Conservation (phyloP, 2,797 vertebrate genomes). For the Anomalospiza imberbis region DNA sequence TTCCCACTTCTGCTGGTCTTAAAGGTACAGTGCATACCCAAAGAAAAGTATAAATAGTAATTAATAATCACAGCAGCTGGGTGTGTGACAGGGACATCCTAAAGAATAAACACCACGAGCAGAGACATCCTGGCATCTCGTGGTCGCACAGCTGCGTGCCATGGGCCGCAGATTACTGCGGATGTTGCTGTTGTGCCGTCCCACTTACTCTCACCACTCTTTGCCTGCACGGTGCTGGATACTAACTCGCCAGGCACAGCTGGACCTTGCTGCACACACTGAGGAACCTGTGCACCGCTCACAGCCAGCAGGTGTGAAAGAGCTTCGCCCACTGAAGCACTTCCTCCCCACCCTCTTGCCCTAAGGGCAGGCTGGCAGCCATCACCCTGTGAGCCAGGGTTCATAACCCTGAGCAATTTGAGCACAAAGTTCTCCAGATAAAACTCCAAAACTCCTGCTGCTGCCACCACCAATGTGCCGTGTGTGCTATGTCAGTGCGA, state of each 20-base stretch:
- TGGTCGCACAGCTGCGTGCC: background rate
- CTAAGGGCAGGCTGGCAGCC: background rate
- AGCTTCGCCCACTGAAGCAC: rapidly evolving
- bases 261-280: background rate
- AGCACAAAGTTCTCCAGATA: background rate
- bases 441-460: background rate
- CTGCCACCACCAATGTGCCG: rapidly evolving
- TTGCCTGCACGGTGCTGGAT: background rate
- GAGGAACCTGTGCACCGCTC: rapidly evolving
- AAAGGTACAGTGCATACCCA: background rate
- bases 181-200: background rate
- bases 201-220: background rate
- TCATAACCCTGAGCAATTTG: background rate
- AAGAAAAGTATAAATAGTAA: constrained; percentile 43
- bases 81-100: constrained; percentile 20
- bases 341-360: background rate
- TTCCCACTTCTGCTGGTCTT: background rate
- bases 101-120: background rate
- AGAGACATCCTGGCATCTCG: constrained; percentile 33
- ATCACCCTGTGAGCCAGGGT: rapidly evolving
- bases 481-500: rapidly evolving
- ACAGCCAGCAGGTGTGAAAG: background rate
- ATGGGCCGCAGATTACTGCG: rapidly evolving
- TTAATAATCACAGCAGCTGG: constrained; percentile 43
- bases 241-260: background rate